Percentiles rank a stretch among this genome's conserved stretches.
phyloP scores from a whole-genome alignment of 2,888 invertebrate genomes.

The Notodonta ziczac region DNA sequence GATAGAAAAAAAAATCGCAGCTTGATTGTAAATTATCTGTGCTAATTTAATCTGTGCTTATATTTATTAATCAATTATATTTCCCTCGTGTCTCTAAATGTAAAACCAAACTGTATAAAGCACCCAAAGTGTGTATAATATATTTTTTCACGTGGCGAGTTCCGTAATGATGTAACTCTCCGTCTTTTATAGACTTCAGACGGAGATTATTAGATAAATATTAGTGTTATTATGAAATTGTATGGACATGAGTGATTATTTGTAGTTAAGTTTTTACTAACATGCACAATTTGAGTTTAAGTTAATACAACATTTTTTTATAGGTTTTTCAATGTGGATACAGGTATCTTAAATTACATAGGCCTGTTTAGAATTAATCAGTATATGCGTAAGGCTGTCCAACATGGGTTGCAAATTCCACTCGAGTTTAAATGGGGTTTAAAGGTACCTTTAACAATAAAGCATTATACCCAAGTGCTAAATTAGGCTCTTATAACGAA shows the following conservation, averaged over 20 bases:
- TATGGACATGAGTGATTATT: constrained; percentile 11
- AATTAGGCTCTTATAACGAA: too few relatives aligned
- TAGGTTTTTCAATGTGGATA: too few relatives aligned
- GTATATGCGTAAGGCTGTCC: neutral
- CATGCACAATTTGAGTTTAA: constrained; percentile 32
- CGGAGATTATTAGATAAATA: constrained; percentile 27
- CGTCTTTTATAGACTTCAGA: constrained; percentile 9
- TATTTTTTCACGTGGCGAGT: constrained; percentile 66
- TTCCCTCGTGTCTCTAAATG: constrained; percentile 43
- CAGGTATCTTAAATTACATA: too few relatives aligned
- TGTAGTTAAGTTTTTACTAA: constrained; percentile 24
- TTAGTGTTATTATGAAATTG: constrained; percentile 27
- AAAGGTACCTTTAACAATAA: neutral
- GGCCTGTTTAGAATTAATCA: neutral
- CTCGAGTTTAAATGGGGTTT: neutral
- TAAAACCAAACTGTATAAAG: constrained; percentile 46
- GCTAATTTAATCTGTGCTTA: neutral
- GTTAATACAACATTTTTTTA: neutral
- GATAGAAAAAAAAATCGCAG: neutral
- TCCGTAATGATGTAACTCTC: constrained; percentile 32
- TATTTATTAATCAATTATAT: neutral
- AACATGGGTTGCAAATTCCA: neutral
- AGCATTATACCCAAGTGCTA: neutral
- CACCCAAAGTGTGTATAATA: constrained; percentile 53
- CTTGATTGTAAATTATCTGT: neutral